Evolutionary conservation across 1,140 invertebrate species (phyloP).

Genomic region (Adoxophyes honmai): DNA sequence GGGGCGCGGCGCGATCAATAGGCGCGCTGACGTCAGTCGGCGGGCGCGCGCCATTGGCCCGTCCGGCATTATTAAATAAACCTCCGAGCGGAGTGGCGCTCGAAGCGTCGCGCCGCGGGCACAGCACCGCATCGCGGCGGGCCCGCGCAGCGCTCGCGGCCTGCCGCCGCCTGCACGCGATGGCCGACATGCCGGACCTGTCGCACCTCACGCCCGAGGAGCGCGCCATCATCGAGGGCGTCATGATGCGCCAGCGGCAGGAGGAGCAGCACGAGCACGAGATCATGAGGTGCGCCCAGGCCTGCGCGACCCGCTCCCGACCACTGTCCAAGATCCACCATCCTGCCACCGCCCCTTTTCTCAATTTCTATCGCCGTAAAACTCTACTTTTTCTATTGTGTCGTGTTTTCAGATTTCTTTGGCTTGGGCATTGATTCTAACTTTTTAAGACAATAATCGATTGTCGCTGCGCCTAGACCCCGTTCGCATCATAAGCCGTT

Average conservation of each 20-base stretch:
- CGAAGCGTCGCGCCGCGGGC: conserved; percentile 56
- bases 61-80: conserved; percentile 69
- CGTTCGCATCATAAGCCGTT: not conserved
- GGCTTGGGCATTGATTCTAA: not conserved
- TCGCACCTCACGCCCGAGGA: conserved; percentile 98
- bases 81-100: conserved; percentile 64
- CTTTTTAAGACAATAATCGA: conserved; percentile 12
- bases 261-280: conserved; percentile 97
- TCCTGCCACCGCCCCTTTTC: conserved; percentile 23
- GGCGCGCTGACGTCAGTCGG: conserved; percentile 61
- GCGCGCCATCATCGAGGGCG: conserved; percentile 96
- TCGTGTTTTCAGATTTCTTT: not conserved
- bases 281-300: conserved; percentile 90
- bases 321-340: conserved; percentile 10
- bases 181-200: conserved; percentile 95
- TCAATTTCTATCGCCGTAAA: conserved; percentile 25
- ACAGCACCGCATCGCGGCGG: conserved; percentile 71
- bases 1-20: conserved; percentile 56
- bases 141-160: conserved; percentile 60
- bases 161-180: conserved; percentile 65
- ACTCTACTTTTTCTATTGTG: not conserved
- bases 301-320: conserved; percentile 28
- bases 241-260: conserved; percentile 96
- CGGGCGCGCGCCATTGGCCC: conserved; percentile 66
- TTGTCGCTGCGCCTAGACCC: not conserved